Base-by-base conservation (phyloP, 2,113 vertebrate genomes). In the Pelecanoides urinatrix region DNA sequence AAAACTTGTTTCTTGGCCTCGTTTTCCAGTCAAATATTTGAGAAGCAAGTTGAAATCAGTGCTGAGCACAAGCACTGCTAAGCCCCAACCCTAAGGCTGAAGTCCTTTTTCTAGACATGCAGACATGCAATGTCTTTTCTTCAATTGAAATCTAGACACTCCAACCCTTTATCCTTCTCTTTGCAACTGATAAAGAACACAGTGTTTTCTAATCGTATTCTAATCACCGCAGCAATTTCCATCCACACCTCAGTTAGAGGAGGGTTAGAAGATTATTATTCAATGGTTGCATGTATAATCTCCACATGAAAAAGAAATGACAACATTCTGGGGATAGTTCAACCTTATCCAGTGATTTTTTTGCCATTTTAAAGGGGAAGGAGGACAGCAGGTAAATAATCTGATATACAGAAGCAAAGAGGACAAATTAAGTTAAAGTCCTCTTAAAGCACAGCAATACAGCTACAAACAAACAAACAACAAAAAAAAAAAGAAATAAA, bases 251-350 rank as follows among this genome's bases (percentile, higher is more conserved):
- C 90, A 66, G 70, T 93, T 67, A 38, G 78, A 88, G 87, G 88
- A 94, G 80, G 82, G 25, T 95, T 96, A 97, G 96, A 95, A 97
- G 76, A 75, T 92, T 96, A 96, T 96, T 96, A 96, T 81, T 95
- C 78, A 94, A 65, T 91, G 94, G 94, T 78, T 10, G 3, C 71
- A 38, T 44, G 40, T 61, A 86, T 94, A 92, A 95, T 91, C 90
- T 94, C 92, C 71, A 88, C 58, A 82, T 87, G 73, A 81, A 93
- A 93, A 97, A 95, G 85, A 80, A 96, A 91, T 56, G 29, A 68
- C 59, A 95, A 91, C 59, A 71, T 96, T 90, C 25, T 95, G 67
- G 89, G 83, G 92, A 79, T 96, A 96, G 97, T 94, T 82, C 74
- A 97, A 59, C 76, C 72, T 90, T 94, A 65, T 68, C 38, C 89